A percentile compares a stretch with the other conserved stretches of the same genome.
Conservation (phyloP, 1,140 invertebrate genomes). For the Aporrectodea caliginosa region DNA sequence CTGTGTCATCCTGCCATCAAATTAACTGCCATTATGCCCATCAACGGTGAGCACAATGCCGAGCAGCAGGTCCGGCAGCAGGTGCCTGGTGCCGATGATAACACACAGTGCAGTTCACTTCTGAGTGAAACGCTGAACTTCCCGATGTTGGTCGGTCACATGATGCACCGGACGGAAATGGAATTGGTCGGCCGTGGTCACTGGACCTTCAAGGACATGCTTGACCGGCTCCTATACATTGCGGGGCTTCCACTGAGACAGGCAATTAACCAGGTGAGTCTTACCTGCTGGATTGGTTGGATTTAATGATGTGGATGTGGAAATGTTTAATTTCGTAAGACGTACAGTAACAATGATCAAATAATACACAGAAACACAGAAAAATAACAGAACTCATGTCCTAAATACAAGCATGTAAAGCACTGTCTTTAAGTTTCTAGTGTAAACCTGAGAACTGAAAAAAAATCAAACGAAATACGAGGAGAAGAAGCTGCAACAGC, state of each 20-base stretch:
- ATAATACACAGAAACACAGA: too few relatives aligned
- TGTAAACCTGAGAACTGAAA: too few relatives aligned
- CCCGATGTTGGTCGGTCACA: slow-evolving; percentile 76
- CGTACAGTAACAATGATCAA: too few relatives aligned
- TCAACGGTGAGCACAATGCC: slow-evolving; percentile 59
- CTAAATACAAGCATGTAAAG: too few relatives aligned
- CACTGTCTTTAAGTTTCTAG: too few relatives aligned
- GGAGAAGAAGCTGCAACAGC: too few relatives aligned
- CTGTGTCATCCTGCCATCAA: slow-evolving; percentile 74
- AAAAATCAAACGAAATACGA: too few relatives aligned
- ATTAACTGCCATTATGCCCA: slow-evolving; percentile 73
- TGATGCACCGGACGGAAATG: slow-evolving; percentile 63
- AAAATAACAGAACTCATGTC: too few relatives aligned
- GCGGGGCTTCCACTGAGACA: slow-evolving; percentile 73
- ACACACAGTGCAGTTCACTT: slow-evolving; percentile 48
- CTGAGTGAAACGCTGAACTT: slow-evolving; percentile 68
- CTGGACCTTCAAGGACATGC: slow-evolving; percentile 79
- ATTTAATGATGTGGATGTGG: background rate
- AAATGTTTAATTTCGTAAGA: too few relatives aligned
- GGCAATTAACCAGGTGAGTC: slow-evolving; percentile 55
- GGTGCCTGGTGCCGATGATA: slow-evolving; percentile 56
- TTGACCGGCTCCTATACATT: slow-evolving; percentile 76
- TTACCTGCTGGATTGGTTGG: too few relatives aligned
- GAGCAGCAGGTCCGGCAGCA: slow-evolving; percentile 47
- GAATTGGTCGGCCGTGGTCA: slow-evolving; percentile 46